Base-by-base conservation (phyloP, 2,888 invertebrate species). In the Therioaphis trifolii region DNA sequence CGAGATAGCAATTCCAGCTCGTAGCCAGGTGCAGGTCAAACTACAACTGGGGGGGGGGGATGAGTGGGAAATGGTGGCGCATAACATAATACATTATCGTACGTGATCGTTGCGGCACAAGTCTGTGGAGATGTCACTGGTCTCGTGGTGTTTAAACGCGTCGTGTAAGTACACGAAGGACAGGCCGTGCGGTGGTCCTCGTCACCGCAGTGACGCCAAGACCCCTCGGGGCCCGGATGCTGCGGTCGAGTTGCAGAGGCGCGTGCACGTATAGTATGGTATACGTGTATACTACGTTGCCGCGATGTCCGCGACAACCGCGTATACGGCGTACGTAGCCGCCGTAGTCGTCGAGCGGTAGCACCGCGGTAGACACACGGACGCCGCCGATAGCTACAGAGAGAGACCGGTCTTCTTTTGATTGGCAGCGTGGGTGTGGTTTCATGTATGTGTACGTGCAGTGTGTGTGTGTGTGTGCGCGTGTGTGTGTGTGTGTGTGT, bases 401-500 rank as follows among this genome's bases (percentile, higher is more conserved):
- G n/a, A 68, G 69, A 72, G 74, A 82, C 82, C 82, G 84, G 78
- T 79, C 74, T 79, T 55, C 21, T 66, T 74, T 80, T 63, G 84
- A 74, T 84, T 79, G 74, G 79, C 74, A 80, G 66, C 78, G 84
- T 72, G 80, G 80, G 80, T 78, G 84, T 72, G 74, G 80, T 71
- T 68, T 74, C 63, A 21, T 72, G 29, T n/a, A 15, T 35, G 66
- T 52, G 66, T 21, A 29, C 18, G 80, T 46, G 55, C 29, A n/a
- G 78, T 68, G 52, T 12, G 52, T 66, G 2, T 49, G 49, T 43
- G 63, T 29, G 2, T 46, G 24, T 46, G 43, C 7, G 69, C 43
- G 46, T 24, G 35, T 3, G 46, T 18, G 3, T 43, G 43, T 49
- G 69, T 46, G 43, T 12, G 11, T 49, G 11, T 18, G 74, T 29